A percentile compares a stretch with the other conserved stretches of the same genome.
phyloP scores from a whole-genome alignment of 2,797 vertebrate genomes.

The Notolepis coatsorum region DNA sequence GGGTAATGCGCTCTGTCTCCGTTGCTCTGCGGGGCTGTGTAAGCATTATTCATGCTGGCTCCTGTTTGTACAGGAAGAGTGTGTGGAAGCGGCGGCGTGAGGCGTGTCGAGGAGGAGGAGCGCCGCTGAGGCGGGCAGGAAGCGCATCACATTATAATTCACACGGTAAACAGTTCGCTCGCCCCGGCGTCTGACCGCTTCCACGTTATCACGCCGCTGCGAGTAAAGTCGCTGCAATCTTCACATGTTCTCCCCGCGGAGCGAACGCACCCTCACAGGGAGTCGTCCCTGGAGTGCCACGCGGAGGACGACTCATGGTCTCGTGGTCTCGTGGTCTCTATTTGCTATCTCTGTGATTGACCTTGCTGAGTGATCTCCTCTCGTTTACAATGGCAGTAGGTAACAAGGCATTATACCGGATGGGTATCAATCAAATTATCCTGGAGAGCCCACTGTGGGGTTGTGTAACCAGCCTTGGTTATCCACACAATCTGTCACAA shows the following conservation, averaged over 20 bases:
- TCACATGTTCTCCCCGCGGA: not conserved
- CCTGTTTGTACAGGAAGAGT: constrained; percentile 32
- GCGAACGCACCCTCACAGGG: not conserved
- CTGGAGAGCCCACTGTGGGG: constrained; percentile 74
- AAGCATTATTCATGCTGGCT: constrained; percentile 59
- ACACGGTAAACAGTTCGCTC: constrained; percentile 24
- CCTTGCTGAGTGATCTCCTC: constrained; percentile 74
- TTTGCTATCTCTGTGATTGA: constrained; percentile 81
- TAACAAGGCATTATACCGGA: constrained; percentile 80
- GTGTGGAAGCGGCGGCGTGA: constrained; percentile 44
- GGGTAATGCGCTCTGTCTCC: not conserved
- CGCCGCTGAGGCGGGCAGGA: constrained; percentile 18
- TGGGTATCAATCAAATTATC: constrained; percentile 78
- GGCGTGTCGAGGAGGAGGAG: constrained; percentile 34
- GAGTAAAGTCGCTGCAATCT: too few species aligned
- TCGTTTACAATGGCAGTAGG: constrained; percentile 72
- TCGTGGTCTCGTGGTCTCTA: constrained; percentile 49
- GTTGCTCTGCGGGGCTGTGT: not conserved
- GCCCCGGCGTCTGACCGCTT: constrained; percentile 39
- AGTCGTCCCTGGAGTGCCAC: not conserved
- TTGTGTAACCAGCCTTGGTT: constrained; percentile 72
- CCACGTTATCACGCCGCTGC: too few species aligned
- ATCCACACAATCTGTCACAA: constrained; percentile 74
- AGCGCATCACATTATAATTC: constrained; percentile 35
- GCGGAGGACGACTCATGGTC: too few species aligned